Evolutionary conservation across 2,113 vertebrate species (phyloP).

Genomic region (Polyodon spathula): DNA sequence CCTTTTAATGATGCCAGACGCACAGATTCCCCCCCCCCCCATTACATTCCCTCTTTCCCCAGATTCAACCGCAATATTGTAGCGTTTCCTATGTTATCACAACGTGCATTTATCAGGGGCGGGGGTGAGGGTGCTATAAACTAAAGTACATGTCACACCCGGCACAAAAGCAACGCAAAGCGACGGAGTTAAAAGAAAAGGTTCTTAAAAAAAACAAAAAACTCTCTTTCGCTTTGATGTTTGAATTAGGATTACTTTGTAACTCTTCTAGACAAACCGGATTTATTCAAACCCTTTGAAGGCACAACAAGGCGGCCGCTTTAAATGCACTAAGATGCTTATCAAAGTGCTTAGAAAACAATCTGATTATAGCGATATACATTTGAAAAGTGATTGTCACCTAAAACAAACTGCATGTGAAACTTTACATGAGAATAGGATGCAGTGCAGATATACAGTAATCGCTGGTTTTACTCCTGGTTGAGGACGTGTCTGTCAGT

Average conservation of each 20-base stretch:
- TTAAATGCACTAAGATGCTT: slow-evolving; percentile 9
- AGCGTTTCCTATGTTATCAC: no score
- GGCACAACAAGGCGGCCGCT: slow-evolving; percentile 2
- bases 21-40: not conserved
- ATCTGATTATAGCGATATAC: no score
- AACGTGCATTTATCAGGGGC: slow-evolving; percentile 11
- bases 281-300: slow-evolving; percentile 18
- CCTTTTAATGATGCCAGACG: slow-evolving; percentile 18
- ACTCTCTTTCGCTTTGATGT: slow-evolving; percentile 9
- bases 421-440: no score
- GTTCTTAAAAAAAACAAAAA: not conserved
- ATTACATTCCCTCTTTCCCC: slow-evolving; percentile 8
- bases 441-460: no score
- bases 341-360: not conserved
- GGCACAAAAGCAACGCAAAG: not conserved
- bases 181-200: no score
- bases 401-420: no score
- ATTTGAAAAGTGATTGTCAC: no score
- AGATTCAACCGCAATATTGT: no score
- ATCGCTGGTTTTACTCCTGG: no score
- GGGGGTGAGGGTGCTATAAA: slow-evolving; percentile 5
- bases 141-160: not conserved
- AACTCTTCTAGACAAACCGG: slow-evolving; percentile 19
- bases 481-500: no score
- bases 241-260: slow-evolving; percentile 16